phyloP scores from a whole-genome alignment of 2,797 vertebrate species.

The Coregonus suidteri region DNA sequence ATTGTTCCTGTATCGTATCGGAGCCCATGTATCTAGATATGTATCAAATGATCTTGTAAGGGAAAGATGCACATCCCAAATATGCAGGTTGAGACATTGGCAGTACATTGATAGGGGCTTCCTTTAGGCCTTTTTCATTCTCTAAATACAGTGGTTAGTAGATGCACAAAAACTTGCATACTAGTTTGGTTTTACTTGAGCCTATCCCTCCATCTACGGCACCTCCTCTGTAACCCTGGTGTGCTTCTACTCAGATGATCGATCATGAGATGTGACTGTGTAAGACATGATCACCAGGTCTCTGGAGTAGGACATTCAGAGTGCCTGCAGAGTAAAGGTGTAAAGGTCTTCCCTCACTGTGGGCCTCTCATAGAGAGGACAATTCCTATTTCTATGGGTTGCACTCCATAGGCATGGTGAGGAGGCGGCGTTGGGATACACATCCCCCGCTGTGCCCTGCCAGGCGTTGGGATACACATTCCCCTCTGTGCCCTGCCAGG shows the following conservation, averaged over 20 bases:
- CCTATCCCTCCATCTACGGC: not conserved
- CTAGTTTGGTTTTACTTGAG: not conserved
- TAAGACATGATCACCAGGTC: not conserved
- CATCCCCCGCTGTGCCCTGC: no score
- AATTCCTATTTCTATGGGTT: not conserved
- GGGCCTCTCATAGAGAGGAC: no score
- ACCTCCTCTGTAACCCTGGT: not conserved
- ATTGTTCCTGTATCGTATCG: no score
- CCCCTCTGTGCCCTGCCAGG: not conserved
- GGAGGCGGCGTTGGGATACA: not conserved
- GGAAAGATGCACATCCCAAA: no score
- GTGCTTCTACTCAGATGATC: not conserved
- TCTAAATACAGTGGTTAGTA: no score
- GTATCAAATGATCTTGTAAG: no score
- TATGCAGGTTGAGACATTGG: not conserved
- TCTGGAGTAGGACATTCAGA: slow-evolving; percentile 21
- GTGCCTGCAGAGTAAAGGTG: no score
- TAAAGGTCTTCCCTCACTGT: no score
- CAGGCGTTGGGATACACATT: slow-evolving; percentile 41
- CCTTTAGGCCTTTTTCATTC: slow-evolving; percentile 14
- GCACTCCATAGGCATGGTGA: slow-evolving; percentile 28
- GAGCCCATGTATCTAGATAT: no score
- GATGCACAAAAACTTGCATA: not conserved
- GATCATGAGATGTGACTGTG: no score
- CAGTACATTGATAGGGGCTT: not conserved